Evolutionary conservation across 23 tunicate genomes (phyloP).

Genomic region (Botrylloides violaceus): DNA sequence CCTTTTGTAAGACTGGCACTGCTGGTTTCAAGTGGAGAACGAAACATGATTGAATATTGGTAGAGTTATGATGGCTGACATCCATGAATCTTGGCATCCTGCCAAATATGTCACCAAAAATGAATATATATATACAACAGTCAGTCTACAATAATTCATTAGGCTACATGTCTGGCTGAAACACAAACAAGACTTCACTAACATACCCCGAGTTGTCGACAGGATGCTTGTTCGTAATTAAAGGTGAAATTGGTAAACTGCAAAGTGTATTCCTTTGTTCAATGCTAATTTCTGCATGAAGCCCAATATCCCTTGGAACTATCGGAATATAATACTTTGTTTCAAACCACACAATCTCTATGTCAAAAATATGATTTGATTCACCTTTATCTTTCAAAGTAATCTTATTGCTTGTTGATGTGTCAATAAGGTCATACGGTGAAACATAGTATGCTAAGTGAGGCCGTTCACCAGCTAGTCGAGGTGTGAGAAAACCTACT

Average conservation of each 20-base stretch:
- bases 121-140: too few relatives aligned
- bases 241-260: conserved; percentile 71
- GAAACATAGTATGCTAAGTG: conserved; percentile 55
- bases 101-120: neutral
- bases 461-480: conserved; percentile 27
- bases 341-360: too few relatives aligned
- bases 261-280: conserved; percentile 19
- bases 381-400: conserved; percentile 24
- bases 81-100: conserved; percentile 71
- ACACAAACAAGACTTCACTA: neutral
- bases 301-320: conserved; percentile 51
- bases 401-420: neutral
- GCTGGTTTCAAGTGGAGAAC: conserved; percentile 51
- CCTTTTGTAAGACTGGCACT: conserved; percentile 25
- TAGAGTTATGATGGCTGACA: conserved; percentile 69
- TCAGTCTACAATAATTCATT: too few relatives aligned
- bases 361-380: neutral
- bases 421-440: conserved; percentile 66
- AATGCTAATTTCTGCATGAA: conserved; percentile 53
- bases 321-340: too few relatives aligned
- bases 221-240: conserved; percentile 71
- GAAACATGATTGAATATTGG: conserved; percentile 52
- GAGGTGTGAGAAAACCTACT: conserved; percentile 64
- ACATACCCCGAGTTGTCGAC: conserved; percentile 53
- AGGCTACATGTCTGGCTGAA: too few relatives aligned